Evolutionary conservation across 2,113 vertebrate genomes (phyloP).

Genomic region (Pleuronectes platessa): DNA sequence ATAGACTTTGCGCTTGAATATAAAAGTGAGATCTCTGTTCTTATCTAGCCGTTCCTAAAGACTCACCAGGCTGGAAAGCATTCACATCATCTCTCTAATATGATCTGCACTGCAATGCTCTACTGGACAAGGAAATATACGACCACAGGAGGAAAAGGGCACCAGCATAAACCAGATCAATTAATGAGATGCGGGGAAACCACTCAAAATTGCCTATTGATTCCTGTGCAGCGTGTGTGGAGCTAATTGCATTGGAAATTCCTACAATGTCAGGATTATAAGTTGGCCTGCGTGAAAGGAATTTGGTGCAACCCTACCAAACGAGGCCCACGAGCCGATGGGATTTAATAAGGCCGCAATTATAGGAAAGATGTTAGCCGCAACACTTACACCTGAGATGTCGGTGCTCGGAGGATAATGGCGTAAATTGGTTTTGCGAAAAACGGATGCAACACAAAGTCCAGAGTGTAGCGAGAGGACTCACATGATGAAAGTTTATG

Average conservation of each 20-base stretch:
- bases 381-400: slow-evolving; percentile 45
- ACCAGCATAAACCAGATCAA: slow-evolving; percentile 26
- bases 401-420: slow-evolving; percentile 36
- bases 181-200: slow-evolving; percentile 58
- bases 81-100: slow-evolving; percentile 12
- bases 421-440: slow-evolving; percentile 44
- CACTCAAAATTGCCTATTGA: slow-evolving; percentile 67
- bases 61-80: background rate
- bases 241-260: slow-evolving; percentile 50
- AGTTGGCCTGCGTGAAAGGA: slow-evolving; percentile 38
- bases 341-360: slow-evolving; percentile 62
- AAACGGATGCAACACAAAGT: slow-evolving; percentile 5
- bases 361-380: slow-evolving; percentile 56
- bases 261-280: slow-evolving; percentile 30
- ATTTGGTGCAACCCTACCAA: slow-evolving; percentile 49
- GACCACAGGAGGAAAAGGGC: slow-evolving; percentile 25
- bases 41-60: background rate
- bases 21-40: background rate
- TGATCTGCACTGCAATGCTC: slow-evolving; percentile 32
- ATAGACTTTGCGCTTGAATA: background rate
- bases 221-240: slow-evolving; percentile 26
- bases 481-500: background rate
- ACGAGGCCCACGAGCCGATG: slow-evolving; percentile 51
- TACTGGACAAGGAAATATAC: slow-evolving; percentile 8
- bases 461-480: background rate